Conservation (phyloP, 2,113 vertebrate species). For the Aythya baeri region DNA sequence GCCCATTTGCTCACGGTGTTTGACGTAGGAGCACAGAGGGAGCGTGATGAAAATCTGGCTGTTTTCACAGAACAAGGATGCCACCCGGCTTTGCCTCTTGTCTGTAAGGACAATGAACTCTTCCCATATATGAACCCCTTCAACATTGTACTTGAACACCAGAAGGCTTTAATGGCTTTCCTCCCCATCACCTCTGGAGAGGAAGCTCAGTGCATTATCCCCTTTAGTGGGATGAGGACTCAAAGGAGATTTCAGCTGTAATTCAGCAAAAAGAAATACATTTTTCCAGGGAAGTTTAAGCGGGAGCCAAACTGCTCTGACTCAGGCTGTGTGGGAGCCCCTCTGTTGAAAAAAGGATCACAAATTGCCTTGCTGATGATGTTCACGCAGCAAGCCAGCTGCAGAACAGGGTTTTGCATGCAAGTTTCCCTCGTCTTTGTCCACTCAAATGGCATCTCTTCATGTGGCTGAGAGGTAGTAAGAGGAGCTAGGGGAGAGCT, state of each 20-base stretch:
- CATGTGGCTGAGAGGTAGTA: not conserved
- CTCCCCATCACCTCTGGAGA: not conserved
- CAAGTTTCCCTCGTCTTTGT: not conserved
- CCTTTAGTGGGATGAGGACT: not conserved
- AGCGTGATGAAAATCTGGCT: not conserved
- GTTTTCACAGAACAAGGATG: not conserved
- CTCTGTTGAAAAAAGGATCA: not conserved
- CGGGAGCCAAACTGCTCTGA: not conserved
- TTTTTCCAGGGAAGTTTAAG: not conserved
- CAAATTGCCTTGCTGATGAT: not conserved
- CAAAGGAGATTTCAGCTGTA: not conserved
- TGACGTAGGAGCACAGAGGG: not conserved
- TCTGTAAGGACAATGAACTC: not conserved
- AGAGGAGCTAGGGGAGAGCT: not conserved
- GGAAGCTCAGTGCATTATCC: not conserved
- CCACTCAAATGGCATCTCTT: not conserved
- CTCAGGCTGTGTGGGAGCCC: not conserved
- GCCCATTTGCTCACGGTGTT: accelerated
- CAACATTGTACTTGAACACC: not conserved
- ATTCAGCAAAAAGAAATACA: not conserved
- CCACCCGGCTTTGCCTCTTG: not conserved
- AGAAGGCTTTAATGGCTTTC: not conserved
- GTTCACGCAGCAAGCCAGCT: not conserved
- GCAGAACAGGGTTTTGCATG: not conserved
- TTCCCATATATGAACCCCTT: not conserved